Evolutionary conservation across 2,113 vertebrate genomes (phyloP), one percentile per base, ranked within the genome.

Genomic region (Lamprotornis superbus): DNA sequence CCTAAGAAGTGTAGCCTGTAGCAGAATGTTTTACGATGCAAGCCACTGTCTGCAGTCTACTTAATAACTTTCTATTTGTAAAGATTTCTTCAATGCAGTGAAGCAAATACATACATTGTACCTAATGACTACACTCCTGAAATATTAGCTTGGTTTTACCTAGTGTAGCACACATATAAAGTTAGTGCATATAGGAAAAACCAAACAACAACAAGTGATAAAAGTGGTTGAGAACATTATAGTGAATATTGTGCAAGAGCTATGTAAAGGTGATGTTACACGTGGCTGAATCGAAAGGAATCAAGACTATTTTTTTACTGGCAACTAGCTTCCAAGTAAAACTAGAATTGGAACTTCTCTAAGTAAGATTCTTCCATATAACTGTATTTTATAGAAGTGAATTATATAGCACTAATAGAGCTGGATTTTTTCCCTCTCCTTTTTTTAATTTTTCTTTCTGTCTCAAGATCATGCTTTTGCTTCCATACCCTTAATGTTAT

Each of bases 191-290:
- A 30, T 55, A 33, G 35, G 30, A 83, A 68, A 59, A 76, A 23
- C 1, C 14, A 60, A 27, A 71, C 50, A 52, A 28, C 8, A 69
- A 42, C 5, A 13, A 24, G 61, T 69, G 23, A 35, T 37, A 25
- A 1, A 42, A 60, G 3, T 47, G 16, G 5, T 90, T 82, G 46
- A 78, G 46, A 77, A 53, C 4, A 11, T 57, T 55, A 9, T 10
- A 33, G n/a, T 70, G 7, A 64, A 22, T 90, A 40, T 11, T 77
- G 18, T 46, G 10, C 22, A 56, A 78, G 50, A 57, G 24, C 35
- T 44, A 0, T n/a, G 10, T 74, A 55, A 52, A 76, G 16, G 17
- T 68, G 35, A 25, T 0, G 0, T 57, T 44, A 24, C 23, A 30
- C 0, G 0, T 65, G 15, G 7, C n/a, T 77, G 55, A 30, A 65